Base-by-base conservation (phyloP, 2,113 vertebrate genomes). In the Saccopteryx leptura region DNA sequence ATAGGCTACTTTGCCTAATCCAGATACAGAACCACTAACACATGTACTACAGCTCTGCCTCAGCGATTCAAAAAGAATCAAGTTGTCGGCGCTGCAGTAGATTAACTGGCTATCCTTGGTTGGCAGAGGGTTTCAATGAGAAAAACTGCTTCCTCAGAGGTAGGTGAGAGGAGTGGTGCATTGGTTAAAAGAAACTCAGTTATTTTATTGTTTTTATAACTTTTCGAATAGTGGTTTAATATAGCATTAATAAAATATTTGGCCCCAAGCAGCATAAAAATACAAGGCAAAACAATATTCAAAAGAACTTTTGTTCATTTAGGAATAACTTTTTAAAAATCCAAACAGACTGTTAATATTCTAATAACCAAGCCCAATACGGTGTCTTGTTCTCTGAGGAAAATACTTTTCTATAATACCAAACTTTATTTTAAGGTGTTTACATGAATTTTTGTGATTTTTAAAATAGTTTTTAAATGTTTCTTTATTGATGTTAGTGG, bases 61-160 rank as follows among this genome's bases (percentile, higher is more conserved):
- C 46, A 95, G 87, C 98, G 97, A 97, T 96, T 97, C 86, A 96
- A 93, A 87, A 97, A 96, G 78, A 97, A 98, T 95, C 97, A 87
- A 33, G 31, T 39, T 97, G 5, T 75, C 97, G 91, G 93, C 66
- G 88, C 95, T 98, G 39, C 98, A 96, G 58, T 83, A 88, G 46
- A 98, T 96, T 97, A 98, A 98, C 97, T 94, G 96, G 68, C 56
- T 98, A 97, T 91, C 21, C 31, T 92, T 69, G 7, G 90, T 97
- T 97, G 96, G 54, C 88, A 93, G n/a, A 92, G 61, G 5, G 17
- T 97, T 97, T 93, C 85, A 76, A 60, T 72, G 85, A 97, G 33
- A 98, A 97, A 96, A 63, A 97, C 94, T 11, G 46, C 97, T 83
- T 26, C 93, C 96, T 96, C 84, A 60, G 5, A 96, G 78, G 9